A percentile compares a stretch with the other conserved stretches of the same genome.
Evolutionary conservation across 2,888 invertebrate genomes (phyloP).

Genomic region (Andrena fulva): DNA sequence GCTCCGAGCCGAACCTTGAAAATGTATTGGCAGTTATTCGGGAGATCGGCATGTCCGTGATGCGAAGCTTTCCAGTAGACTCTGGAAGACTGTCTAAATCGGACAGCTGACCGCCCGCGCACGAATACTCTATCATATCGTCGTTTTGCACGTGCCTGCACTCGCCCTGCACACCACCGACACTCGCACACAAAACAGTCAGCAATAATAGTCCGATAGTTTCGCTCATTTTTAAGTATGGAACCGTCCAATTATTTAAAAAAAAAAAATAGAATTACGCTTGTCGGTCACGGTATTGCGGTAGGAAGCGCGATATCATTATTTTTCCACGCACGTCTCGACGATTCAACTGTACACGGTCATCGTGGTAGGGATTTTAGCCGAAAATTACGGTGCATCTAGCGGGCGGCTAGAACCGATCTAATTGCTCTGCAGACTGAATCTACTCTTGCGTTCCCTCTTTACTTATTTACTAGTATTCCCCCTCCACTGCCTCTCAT

Average conservation of each 20-base stretch:
- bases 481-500: conserved; percentile 72
- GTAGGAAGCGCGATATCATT: conserved; percentile 20
- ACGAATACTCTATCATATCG: conserved; percentile 78
- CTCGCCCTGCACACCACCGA: conserved; percentile 62
- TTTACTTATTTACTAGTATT: conserved; percentile 82
- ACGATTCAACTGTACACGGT: conserved; percentile 17
- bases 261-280: conserved; percentile 13
- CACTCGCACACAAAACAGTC: conserved; percentile 53
- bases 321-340: conserved; percentile 19
- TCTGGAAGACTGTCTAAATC: conserved; percentile 75
- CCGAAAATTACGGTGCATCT: conserved; percentile 39
- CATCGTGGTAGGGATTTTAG: conserved; percentile 62
- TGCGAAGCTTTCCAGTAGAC: conserved; percentile 75
- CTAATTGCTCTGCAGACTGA: conserved; percentile 78
- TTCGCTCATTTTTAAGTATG: conserved; percentile 62
- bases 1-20: conserved; percentile 75
- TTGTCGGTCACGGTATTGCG: neutral
- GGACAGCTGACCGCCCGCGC: conserved; percentile 73
- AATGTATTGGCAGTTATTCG: conserved; percentile 74
- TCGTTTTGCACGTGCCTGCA: conserved; percentile 74
- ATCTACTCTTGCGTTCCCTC: conserved; percentile 76
- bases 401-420: conserved; percentile 51
- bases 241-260: neutral
- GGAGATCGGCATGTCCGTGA: conserved; percentile 74
- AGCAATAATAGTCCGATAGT: conserved; percentile 52